A percentile compares a stretch with the other conserved stretches of the same genome.
Conservation (phyloP, 2,797 vertebrate genomes). For the Forpus xanthops region DNA sequence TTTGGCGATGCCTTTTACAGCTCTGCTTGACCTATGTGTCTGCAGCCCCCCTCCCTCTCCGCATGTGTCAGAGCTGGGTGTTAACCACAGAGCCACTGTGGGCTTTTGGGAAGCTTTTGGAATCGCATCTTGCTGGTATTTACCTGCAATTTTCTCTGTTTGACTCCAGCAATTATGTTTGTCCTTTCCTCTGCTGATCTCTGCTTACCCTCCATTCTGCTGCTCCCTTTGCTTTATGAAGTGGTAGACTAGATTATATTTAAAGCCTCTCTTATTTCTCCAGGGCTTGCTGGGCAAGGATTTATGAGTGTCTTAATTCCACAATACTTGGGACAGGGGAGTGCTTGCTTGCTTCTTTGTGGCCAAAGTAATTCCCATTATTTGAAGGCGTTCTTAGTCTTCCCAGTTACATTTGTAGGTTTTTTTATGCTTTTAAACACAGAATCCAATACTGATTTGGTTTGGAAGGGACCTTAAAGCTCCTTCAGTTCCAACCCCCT, state of each 20-base stretch:
- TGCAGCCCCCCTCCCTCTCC: not conserved
- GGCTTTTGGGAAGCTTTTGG: not conserved
- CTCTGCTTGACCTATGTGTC: not conserved
- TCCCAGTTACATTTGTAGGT: not conserved
- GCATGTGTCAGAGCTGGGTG: accelerated
- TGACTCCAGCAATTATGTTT: conserved; percentile 51
- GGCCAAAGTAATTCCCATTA: not conserved
- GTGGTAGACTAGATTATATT: conserved; percentile 17
- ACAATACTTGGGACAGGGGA: not conserved
- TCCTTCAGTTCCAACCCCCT: not conserved
- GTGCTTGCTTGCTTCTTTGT: not conserved
- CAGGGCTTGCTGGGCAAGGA: conserved; percentile 34
- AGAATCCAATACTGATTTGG: not conserved
- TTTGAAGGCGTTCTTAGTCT: not conserved
- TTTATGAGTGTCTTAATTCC: conserved; percentile 47
- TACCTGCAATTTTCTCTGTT: conserved; percentile 50
- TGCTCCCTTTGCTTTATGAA: not conserved
- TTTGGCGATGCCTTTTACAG: not conserved
- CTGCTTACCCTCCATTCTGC: not conserved
- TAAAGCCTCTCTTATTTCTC: conserved; percentile 63
- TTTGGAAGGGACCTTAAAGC: not conserved
- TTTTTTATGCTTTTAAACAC: not conserved
- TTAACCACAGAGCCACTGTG: not conserved
- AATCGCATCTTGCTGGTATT: not conserved
- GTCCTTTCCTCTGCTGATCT: conserved; percentile 36